Base-by-base conservation (phyloP, 2,888 invertebrate species). In the Callinectes sapidus region DNA sequence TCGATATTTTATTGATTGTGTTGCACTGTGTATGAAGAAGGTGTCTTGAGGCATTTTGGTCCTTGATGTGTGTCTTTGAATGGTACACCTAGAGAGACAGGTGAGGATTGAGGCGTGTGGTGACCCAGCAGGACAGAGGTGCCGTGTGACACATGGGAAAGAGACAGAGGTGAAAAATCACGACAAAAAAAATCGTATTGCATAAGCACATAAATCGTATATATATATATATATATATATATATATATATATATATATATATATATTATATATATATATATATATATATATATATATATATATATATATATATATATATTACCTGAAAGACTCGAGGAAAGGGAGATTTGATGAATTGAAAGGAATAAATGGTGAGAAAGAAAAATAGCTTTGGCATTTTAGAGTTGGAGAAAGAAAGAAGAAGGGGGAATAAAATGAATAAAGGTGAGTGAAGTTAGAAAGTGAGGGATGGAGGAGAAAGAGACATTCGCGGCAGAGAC, bases 161-260 rank as follows among this genome's bases (percentile, higher is more conserved):
- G 81, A 81, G 81, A 81, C 35, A 81, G 35, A 81, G 81, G 81
- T 35, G 54, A 81, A 42, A 61, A 77, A 48, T 90, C 35, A 42
- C 48, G 16, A 8, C n/a, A 54, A 77, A 48, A 54, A 77, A 48
- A 71, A 85, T 48, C 13, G 3, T 28, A n/a, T 71, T n/a, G 28
- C 13, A 71, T 28, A 71, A 23, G 23, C 71, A 10, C 28, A 10
- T 71, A 6, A 28, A 28, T 89, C 5, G 48, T 92, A 61, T 81
- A 55, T 93, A 39, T 93, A 86, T 93, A 66, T 89, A 39, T 42
- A 35, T 81, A 35, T 81, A 35, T 81, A 35, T 35, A 35, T 81
- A 48, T 92, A 81, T 92, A 85, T 92, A 85, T 93, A 39, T 93
- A 90, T 92, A 90, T 88, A 39, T 42, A 32, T 81, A 32, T 81